phyloP scores from a whole-genome alignment of 2,113 vertebrate species.

The Dicrurus megarhynchus region DNA sequence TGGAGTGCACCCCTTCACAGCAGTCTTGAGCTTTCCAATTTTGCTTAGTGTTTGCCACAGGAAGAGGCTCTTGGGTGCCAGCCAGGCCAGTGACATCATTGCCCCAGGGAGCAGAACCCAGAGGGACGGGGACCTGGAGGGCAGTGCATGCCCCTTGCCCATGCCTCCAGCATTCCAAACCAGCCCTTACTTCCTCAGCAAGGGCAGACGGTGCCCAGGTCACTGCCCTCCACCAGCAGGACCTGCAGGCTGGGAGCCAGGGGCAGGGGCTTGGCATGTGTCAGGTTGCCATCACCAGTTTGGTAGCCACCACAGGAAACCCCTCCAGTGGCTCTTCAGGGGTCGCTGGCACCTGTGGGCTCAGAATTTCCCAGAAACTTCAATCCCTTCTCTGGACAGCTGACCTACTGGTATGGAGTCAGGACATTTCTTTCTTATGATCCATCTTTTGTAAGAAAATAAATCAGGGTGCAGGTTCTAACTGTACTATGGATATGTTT shows the following conservation, averaged over 20 bases:
- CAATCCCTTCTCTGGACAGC: not conserved
- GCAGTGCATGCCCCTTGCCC: not conserved
- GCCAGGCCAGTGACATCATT: accelerated
- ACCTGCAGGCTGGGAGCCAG: not conserved
- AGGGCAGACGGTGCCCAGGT: not conserved
- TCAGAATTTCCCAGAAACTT: not conserved
- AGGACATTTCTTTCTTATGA: not conserved
- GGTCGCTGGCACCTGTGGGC: accelerated
- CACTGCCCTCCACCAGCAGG: not conserved
- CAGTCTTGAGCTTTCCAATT: not conserved
- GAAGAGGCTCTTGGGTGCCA: not conserved
- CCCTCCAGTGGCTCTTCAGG: not conserved
- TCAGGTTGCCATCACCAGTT: not conserved
- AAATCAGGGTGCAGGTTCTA: not conserved
- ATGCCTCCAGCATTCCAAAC: not conserved
- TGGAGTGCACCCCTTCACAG: not conserved
- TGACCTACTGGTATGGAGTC: not conserved
- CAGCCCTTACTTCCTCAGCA: not conserved
- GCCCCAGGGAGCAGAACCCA: not conserved
- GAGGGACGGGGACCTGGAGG: accelerated
- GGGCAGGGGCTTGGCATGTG: not conserved
- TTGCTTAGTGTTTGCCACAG: not conserved
- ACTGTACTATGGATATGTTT: not conserved
- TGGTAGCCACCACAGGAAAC: not conserved
- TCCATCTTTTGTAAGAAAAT: not conserved